These are phyloP conservation scores for Conger conger DNA, from an alignment of 2,113 vertebrate genomes.

Conservation along the genomic window DNA sequence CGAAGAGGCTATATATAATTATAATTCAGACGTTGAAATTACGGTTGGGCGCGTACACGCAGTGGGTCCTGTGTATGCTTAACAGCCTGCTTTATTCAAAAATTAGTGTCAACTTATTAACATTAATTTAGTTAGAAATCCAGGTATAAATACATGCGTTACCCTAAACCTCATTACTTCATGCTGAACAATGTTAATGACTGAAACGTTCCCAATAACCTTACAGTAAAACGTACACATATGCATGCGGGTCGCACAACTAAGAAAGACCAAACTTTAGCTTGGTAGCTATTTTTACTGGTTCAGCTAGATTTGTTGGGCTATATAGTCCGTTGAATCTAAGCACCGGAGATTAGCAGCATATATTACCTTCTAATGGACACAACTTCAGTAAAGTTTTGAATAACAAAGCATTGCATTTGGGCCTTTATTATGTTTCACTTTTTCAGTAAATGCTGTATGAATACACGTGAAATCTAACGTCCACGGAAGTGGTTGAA, in stretches of 20 bases:
- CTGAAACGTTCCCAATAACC: background rate
- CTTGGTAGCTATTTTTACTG: background rate
- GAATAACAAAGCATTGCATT: background rate
- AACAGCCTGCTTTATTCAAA: too few relatives aligned
- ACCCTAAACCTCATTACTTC: too few relatives aligned
- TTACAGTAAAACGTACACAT: background rate
- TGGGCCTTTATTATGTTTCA: background rate
- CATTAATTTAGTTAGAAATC: too few relatives aligned
- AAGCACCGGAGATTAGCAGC: background rate
- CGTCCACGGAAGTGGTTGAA: constrained; percentile 36
- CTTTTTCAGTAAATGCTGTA: background rate
- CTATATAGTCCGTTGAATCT: background rate
- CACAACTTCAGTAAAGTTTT: background rate
- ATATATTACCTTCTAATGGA: too few relatives aligned
- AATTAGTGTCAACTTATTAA: too few relatives aligned
- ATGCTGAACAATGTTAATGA: too few relatives aligned
- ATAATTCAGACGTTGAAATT: too few relatives aligned
- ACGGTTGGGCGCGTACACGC: too few relatives aligned
- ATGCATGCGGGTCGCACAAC: background rate
- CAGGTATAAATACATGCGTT: too few relatives aligned
- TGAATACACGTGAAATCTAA: constrained; percentile 12
- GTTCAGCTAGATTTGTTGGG: background rate
- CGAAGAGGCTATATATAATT: too few relatives aligned
- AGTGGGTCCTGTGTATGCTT: too few relatives aligned
- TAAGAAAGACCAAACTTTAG: background rate